These are phyloP conservation scores for Echiichthys vipera DNA, from an alignment of 2,797 vertebrate genomes.

Conservation along the genomic window DNA sequence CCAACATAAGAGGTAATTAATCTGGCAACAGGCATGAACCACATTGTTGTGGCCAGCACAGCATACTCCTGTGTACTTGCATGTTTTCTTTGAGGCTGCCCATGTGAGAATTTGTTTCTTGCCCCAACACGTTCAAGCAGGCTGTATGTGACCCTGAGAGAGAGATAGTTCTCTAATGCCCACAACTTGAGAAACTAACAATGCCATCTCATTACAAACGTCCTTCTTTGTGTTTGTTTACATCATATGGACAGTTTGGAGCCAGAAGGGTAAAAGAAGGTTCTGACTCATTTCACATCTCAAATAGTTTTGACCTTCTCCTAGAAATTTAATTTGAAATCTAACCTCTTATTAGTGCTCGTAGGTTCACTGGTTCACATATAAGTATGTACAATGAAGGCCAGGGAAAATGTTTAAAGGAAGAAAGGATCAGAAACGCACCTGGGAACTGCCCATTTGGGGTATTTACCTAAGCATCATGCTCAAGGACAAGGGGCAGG, in stretches of 20 bases:
- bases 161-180: slow-evolving; percentile 44
- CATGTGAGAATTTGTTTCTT: slow-evolving; percentile 33
- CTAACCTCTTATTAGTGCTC: slow-evolving; percentile 28
- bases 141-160: slow-evolving; percentile 33
- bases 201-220: slow-evolving; percentile 67
- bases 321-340: slow-evolving; percentile 43
- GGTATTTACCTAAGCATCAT: slow-evolving; percentile 34
- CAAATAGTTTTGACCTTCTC: slow-evolving; percentile 67
- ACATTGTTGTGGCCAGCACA: slow-evolving; percentile 10
- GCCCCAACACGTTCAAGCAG: slow-evolving; percentile 31
- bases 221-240: slow-evolving; percentile 69
- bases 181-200: slow-evolving; percentile 54
- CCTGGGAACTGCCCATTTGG: slow-evolving; percentile 38
- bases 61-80: neutral
- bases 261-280: slow-evolving; percentile 56
- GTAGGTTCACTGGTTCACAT: slow-evolving; percentile 38
- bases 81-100: slow-evolving; percentile 20
- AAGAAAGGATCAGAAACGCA: slow-evolving; percentile 23
- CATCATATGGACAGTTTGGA: slow-evolving; percentile 67
- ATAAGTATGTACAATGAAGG: slow-evolving; percentile 52
- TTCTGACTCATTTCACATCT: slow-evolving; percentile 57
- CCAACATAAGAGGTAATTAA: slow-evolving; percentile 30
- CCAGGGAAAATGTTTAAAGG: neutral
- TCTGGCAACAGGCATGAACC: slow-evolving; percentile 8
- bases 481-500: slow-evolving; percentile 39